Percentiles rank a stretch among this genome's conserved stretches.
Evolutionary conservation across 1,140 invertebrate genomes (phyloP).

Genomic region (Orius insidiosus): DNA sequence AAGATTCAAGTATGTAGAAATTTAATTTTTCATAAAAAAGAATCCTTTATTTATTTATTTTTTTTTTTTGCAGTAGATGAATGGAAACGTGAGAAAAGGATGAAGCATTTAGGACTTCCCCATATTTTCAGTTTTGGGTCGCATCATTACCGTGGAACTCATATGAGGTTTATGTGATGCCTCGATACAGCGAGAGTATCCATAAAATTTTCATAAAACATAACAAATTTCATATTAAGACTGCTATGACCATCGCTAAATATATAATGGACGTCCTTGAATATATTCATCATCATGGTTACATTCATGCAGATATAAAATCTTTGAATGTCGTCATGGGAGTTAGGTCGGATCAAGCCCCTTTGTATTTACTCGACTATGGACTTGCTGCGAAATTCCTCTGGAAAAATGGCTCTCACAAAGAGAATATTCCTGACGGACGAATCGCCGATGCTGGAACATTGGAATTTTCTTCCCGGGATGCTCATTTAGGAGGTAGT

Average conservation of each 20-base stretch:
- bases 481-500: slow-evolving; percentile 78
- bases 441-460: slow-evolving; percentile 91
- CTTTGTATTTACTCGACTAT: slow-evolving; percentile 84
- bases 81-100: slow-evolving; percentile 47
- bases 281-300: slow-evolving; percentile 75
- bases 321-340: slow-evolving; percentile 69
- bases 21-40: too few species aligned
- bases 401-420: slow-evolving; percentile 56
- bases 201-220: slow-evolving; percentile 56
- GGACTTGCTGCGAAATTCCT: slow-evolving; percentile 77
- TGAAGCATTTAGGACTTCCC: slow-evolving; percentile 71
- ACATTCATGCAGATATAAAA: slow-evolving; percentile 88
- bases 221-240: slow-evolving; percentile 52
- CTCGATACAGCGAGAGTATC: slow-evolving; percentile 73
- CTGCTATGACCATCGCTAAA: slow-evolving; percentile 58
- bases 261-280: slow-evolving; percentile 75
- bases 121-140: slow-evolving; percentile 72
- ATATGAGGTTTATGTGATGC: slow-evolving; percentile 85
- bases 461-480: slow-evolving; percentile 83
- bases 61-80: slow-evolving; percentile 42
- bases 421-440: slow-evolving; percentile 72
- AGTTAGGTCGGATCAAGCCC: slow-evolving; percentile 26
- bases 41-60: too few species aligned
- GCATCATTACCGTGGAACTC: slow-evolving; percentile 42
- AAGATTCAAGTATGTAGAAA: slow-evolving; percentile 60